phyloP scores from a whole-genome alignment of 2,888 invertebrate genomes.

The Chydorus sphaericus region DNA sequence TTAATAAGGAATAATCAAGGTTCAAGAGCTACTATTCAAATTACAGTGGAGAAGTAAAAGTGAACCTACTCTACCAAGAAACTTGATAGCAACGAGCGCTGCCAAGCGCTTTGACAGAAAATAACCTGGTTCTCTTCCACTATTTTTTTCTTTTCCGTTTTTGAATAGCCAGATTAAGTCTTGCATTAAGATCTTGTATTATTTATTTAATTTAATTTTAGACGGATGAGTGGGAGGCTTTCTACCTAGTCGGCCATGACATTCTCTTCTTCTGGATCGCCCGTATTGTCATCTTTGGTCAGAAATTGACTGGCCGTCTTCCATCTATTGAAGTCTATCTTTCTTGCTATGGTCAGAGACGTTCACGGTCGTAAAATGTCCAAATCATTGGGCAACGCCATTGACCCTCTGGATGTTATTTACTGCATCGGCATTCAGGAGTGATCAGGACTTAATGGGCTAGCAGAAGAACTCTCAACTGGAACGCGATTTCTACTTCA shows the following conservation, averaged over 20 bases:
- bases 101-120: conserved; percentile 48
- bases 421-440: conserved; percentile 64
- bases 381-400: conserved; percentile 93
- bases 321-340: conserved; percentile 89
- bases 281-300: conserved; percentile 95
- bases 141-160: conserved; percentile 86
- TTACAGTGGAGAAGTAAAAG: conserved; percentile 72
- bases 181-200: neutral
- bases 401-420: conserved; percentile 94
- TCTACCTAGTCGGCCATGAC: conserved; percentile 94
- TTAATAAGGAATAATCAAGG: neutral
- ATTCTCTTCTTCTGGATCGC: conserved; percentile 97
- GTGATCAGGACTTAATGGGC: conserved; percentile 52
- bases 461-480: conserved; percentile 39
- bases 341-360: conserved; percentile 95
- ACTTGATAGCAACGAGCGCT: conserved; percentile 66
- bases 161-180: conserved; percentile 81
- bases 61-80: conserved; percentile 86
- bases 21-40: conserved; percentile 89
- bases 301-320: conserved; percentile 69
- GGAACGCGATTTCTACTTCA: neutral
- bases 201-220: conserved; percentile 24
- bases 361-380: conserved; percentile 99
- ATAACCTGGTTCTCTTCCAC: conserved; percentile 99
- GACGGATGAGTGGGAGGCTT: conserved; percentile 52